Evolutionary conservation across 2,888 invertebrate genomes (phyloP).

Genomic region (Pachymerium ferrugineum): DNA sequence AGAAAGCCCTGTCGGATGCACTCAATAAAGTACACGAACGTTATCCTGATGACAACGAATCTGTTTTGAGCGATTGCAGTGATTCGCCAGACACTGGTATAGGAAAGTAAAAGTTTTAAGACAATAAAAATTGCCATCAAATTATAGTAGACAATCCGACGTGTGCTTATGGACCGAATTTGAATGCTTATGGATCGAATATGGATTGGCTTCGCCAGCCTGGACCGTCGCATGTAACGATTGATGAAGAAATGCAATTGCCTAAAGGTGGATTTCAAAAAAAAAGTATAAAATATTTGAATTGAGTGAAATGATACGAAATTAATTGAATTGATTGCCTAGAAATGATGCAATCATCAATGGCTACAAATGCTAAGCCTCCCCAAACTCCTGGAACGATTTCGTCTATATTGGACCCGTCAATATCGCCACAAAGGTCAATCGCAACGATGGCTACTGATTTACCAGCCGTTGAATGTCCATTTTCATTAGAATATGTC

Average conservation of each 20-base stretch:
- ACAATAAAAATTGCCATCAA: too few relatives aligned
- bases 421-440: slow-evolving; percentile 28
- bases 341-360: background rate
- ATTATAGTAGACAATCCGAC: too few relatives aligned
- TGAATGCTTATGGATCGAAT: too few relatives aligned
- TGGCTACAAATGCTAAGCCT: background rate
- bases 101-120: background rate
- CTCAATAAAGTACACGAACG: slow-evolving; percentile 21
- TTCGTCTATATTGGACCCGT: slow-evolving; percentile 30
- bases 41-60: slow-evolving; percentile 30
- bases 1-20: slow-evolving; percentile 29
- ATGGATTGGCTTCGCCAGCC: slow-evolving; percentile 32
- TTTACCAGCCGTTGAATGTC: slow-evolving; percentile 21
- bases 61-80: slow-evolving; percentile 27
- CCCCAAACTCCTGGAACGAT: slow-evolving; percentile 25
- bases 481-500: slow-evolving; percentile 29
- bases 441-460: background rate
- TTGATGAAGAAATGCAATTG: background rate
- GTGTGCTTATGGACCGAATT: too few relatives aligned
- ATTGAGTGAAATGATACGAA: background rate
- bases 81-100: slow-evolving; percentile 27
- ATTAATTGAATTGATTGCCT: background rate
- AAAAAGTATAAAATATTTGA: background rate
- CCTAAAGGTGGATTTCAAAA: background rate
- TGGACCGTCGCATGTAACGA: background rate